Conservation (phyloP, 1,140 invertebrate genomes). For the Aricia agestis region DNA sequence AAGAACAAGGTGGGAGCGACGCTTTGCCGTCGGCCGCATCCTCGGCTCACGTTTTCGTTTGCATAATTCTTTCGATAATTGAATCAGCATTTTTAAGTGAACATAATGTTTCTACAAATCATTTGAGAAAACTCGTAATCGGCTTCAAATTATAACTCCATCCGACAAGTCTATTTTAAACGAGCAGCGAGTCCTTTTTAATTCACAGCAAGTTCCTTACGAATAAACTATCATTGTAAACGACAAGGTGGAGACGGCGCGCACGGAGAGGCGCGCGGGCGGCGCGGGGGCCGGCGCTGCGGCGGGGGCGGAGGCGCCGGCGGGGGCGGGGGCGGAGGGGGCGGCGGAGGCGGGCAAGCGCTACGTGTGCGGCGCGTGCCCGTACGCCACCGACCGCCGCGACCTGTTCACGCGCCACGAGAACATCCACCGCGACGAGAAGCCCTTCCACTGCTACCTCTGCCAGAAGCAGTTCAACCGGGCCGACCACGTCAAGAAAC, state of each 20-base stretch:
- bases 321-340: constrained; percentile 35
- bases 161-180: too few relatives aligned
- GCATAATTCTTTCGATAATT: too few relatives aligned
- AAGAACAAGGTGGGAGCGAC: constrained; percentile 76
- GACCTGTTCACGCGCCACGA: constrained; percentile 97
- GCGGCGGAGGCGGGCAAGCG: constrained; percentile 78
- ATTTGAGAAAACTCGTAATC: too few relatives aligned
- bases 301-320: constrained; percentile 28
- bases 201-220: too few relatives aligned
- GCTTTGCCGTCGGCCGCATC: too few relatives aligned
- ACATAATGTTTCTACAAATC: too few relatives aligned
- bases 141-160: too few relatives aligned
- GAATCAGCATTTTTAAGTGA: too few relatives aligned
- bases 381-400: constrained; percentile 92
- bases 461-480: constrained; percentile 95
- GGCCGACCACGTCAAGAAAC: constrained; percentile 96
- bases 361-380: constrained; percentile 90
- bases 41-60: too few relatives aligned
- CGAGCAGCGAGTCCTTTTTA: too few relatives aligned
- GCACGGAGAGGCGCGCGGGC: constrained; percentile 38
- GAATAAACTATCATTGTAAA: too few relatives aligned
- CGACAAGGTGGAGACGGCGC: constrained; percentile 49
- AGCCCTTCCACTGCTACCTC: constrained; percentile 94
- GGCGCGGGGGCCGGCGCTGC: constrained; percentile 32
- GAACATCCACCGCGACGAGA: constrained; percentile 95